A percentile compares a stretch with the other conserved stretches of the same genome.
Conservation (phyloP, 2,113 vertebrate genomes). For the Corydoras maculifer region DNA sequence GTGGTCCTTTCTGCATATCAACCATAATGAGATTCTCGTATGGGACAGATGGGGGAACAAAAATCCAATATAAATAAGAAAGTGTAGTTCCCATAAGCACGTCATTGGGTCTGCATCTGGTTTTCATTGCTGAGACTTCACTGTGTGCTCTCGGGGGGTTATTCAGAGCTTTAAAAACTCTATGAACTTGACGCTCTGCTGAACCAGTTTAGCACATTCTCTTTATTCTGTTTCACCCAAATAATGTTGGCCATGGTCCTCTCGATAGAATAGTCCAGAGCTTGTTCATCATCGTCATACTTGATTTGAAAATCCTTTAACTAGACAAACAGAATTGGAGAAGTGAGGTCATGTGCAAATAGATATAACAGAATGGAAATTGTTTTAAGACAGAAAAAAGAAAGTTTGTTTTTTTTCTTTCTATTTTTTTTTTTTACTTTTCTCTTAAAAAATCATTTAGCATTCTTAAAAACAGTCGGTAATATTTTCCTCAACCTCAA, state of each 20-base stretch:
- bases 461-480: no score
- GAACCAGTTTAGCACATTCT: slow-evolving; percentile 68
- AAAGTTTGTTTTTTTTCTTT: no score
- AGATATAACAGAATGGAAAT: no score
- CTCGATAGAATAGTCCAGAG: slow-evolving; percentile 73
- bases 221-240: slow-evolving; percentile 77
- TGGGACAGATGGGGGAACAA: neutral
- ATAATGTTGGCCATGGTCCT: slow-evolving; percentile 75
- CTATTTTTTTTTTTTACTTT: no score
- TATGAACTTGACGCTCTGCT: slow-evolving; percentile 1
- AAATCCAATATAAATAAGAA: neutral
- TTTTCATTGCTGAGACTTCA: slow-evolving; percentile 25
- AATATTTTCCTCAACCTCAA: no score
- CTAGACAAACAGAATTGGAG: no score
- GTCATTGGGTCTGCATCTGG: slow-evolving; percentile 20
- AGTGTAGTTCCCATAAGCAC: no score
- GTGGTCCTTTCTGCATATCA: neutral
- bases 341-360: no score
- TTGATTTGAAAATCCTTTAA: no score
- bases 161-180: neutral
- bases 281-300: slow-evolving; percentile 4
- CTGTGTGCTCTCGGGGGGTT: slow-evolving; percentile 1
- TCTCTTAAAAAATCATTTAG: no score
- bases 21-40: slow-evolving; percentile 7
- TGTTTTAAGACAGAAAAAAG: no score